Percentiles rank a stretch among this genome's conserved stretches.
Evolutionary conservation across 2,888 invertebrate genomes (phyloP).

Genomic region (Pterostichus niger): DNA sequence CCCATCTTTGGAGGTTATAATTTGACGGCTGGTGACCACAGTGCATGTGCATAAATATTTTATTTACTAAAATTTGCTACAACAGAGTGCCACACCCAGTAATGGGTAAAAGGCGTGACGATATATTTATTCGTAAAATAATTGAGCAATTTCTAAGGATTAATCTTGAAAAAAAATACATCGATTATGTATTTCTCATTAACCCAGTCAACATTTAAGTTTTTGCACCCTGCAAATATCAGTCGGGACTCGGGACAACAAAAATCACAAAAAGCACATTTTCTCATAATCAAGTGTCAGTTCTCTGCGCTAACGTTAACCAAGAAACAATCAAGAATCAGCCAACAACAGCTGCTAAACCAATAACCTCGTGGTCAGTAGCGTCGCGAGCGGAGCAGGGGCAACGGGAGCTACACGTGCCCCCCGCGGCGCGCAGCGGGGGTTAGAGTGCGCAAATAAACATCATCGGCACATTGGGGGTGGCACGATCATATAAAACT

Average conservation of each 20-base stretch:
- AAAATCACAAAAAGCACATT: conserved; percentile 6
- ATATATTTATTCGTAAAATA: too few species aligned
- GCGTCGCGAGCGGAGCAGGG: conserved; percentile 19
- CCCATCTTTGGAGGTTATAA: too few species aligned
- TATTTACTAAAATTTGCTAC: too few species aligned
- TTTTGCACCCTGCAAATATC: too few species aligned
- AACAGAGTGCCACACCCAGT: too few species aligned
- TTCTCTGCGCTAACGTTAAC: not conserved
- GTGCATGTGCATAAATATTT: too few species aligned
- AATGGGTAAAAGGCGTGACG: too few species aligned
- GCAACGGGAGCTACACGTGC: not conserved
- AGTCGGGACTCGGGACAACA: too few species aligned
- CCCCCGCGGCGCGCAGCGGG: conserved; percentile 43
- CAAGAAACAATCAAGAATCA: conserved; percentile 39
- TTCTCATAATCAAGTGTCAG: conserved; percentile 39
- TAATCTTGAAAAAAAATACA: too few species aligned
- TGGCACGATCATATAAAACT: conserved; percentile 61
- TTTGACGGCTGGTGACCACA: too few species aligned
- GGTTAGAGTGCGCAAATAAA: conserved; percentile 60
- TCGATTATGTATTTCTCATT: not conserved
- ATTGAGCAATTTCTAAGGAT: too few species aligned
- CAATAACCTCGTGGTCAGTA: conserved; percentile 5
- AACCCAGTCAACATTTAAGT: not conserved
- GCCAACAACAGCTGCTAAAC: conserved; percentile 19
- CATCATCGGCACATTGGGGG: conserved; percentile 40